phyloP scores from a whole-genome alignment of 2,888 invertebrate species.

The Drosophila putrida region DNA sequence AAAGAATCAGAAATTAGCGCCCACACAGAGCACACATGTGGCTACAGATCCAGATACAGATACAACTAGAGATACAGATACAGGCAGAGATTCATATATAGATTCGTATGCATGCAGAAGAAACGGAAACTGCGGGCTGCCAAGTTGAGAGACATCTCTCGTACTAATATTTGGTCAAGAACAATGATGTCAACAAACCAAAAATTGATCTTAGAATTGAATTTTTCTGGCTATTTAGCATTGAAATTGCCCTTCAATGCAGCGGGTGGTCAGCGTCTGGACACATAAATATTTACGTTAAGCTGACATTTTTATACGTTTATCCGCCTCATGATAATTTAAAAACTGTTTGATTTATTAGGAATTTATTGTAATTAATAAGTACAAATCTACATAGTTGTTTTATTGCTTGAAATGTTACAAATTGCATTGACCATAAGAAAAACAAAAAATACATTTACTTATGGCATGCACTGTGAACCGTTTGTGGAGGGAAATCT shows the following conservation, averaged over 20 bases:
- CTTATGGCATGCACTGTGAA: constrained; percentile 50
- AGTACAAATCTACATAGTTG: constrained; percentile 36
- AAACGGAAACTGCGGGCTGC: constrained; percentile 71
- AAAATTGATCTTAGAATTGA: constrained; percentile 37
- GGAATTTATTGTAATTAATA: constrained; percentile 52
- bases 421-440: constrained; percentile 30
- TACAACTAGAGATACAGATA: constrained; percentile 18
- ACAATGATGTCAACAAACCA: constrained; percentile 66
- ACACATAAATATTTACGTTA: constrained; percentile 11
- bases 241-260: constrained; percentile 50
- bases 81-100: constrained; percentile 19
- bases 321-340: not conserved
- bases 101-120: constrained; percentile 22
- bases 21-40: constrained; percentile 31
- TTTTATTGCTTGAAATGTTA: constrained; percentile 53
- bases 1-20: constrained; percentile 65
- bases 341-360: constrained; percentile 34
- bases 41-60: constrained; percentile 31
- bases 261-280: constrained; percentile 42
- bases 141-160: constrained; percentile 27
- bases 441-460: constrained; percentile 1
- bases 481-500: constrained; percentile 39
- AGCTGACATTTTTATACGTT: constrained; percentile 3
- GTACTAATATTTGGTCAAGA: constrained; percentile 41
- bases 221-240: constrained; percentile 47